These are phyloP conservation scores for Holothuria scabra DNA, from an alignment of 53 echinoderm and acorn worm genomes.

Conservation along the genomic window DNA sequence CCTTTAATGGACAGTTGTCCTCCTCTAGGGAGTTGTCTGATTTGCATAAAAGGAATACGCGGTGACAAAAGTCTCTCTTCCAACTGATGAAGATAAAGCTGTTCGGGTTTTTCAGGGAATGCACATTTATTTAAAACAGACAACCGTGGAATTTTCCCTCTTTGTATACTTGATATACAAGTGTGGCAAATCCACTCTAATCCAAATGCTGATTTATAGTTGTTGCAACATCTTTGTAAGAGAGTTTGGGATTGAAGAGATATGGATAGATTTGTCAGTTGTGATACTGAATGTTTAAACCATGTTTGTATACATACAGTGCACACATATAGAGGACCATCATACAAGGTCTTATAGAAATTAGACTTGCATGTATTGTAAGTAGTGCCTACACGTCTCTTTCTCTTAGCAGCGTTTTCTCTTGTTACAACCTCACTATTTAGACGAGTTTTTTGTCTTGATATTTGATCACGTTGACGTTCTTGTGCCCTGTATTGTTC, in stretches of 20 bases:
- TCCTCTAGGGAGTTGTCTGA: conserved; percentile 52
- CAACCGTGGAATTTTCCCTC: conserved; percentile 1
- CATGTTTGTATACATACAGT: conserved; percentile 46
- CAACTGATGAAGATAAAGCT: conserved; percentile 12
- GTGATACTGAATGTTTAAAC: conserved; percentile 22
- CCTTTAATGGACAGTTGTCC: conserved; percentile 41
- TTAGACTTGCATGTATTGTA: no score
- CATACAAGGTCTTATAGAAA: not conserved
- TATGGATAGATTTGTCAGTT: not conserved
- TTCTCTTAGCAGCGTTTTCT: no score
- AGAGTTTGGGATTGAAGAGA: no score
- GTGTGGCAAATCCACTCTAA: conserved; percentile 41
- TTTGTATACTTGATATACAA: not conserved
- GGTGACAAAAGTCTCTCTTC: conserved; percentile 49
- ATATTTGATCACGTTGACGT: no score
- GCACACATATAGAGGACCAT: conserved; percentile 45
- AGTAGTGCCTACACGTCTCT: no score
- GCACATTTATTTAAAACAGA: not conserved
- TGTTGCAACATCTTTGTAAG: not conserved
- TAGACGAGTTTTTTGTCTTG: no score
- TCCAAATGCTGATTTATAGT: not conserved
- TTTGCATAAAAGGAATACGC: conserved; percentile 59
- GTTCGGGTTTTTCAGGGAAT: conserved; percentile 21
- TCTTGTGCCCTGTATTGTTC: no score
- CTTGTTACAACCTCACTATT: no score